phyloP scores from a whole-genome alignment of 2,888 invertebrate species.

The Drosophila borealis region DNA sequence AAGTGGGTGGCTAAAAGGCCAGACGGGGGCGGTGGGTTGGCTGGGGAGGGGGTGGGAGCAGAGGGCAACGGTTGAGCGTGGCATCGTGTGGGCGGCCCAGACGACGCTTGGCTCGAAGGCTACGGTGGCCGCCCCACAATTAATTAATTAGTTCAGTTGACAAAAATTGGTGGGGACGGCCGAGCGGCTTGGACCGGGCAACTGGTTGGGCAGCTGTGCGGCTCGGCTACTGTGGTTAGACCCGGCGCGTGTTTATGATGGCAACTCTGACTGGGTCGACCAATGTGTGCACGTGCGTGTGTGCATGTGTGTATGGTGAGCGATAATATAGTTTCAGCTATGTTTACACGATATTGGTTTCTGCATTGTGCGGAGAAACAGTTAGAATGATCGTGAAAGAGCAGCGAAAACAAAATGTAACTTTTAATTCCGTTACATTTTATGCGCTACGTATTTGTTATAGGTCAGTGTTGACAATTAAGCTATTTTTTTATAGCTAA shows the following conservation, averaged over 20 bases:
- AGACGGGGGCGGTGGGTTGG: background rate
- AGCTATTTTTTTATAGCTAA: too few relatives aligned
- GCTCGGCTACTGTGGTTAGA: constrained; percentile 44
- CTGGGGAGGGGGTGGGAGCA: background rate
- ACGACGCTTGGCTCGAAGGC: constrained; percentile 48
- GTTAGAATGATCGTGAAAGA: too few relatives aligned
- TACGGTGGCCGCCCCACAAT: constrained; percentile 76
- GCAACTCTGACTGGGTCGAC: constrained; percentile 48
- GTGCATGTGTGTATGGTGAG: constrained; percentile 5
- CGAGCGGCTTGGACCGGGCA: constrained; percentile 20
- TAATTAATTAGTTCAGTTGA: constrained; percentile 83
- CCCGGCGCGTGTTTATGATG: constrained; percentile 67
- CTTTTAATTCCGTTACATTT: too few relatives aligned
- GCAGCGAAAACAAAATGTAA: too few relatives aligned
- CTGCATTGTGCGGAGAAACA: background rate
- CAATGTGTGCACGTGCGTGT: constrained; percentile 8
- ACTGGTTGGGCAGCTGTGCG: constrained; percentile 7
- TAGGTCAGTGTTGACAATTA: too few relatives aligned
- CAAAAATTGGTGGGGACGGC: constrained; percentile 81
- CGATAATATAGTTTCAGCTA: constrained; percentile 18
- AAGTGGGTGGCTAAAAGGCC: constrained; percentile 55
- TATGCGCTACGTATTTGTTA: too few relatives aligned
- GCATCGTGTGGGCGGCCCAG: constrained; percentile 25
- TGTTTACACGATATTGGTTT: constrained; percentile 36
- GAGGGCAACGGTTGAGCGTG: constrained; percentile 26